phyloP scores from a whole-genome alignment of 1,140 invertebrate genomes.

The Mesaphorura yosii region DNA sequence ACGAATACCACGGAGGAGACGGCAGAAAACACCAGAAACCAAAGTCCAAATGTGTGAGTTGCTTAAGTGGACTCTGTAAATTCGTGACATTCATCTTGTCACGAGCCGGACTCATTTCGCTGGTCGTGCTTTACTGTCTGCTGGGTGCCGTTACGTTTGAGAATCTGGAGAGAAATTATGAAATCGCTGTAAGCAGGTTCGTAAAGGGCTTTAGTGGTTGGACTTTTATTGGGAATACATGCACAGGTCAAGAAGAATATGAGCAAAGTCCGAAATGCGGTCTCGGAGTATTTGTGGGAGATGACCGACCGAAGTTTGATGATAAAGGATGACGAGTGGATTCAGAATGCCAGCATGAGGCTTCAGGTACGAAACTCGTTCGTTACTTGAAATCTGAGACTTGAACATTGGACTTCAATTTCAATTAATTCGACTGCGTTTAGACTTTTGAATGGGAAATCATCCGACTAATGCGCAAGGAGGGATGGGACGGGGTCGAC shows the following conservation, averaged over 20 bases:
- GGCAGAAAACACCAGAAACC: not conserved
- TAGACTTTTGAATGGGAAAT: slow-evolving; percentile 69
- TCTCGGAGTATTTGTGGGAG: slow-evolving; percentile 65
- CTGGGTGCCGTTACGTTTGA: slow-evolving; percentile 71
- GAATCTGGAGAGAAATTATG: slow-evolving; percentile 59
- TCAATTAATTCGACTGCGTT: slow-evolving; percentile 1
- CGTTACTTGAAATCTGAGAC: not conserved
- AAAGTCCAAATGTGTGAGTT: slow-evolving; percentile 19
- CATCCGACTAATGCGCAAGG: slow-evolving; percentile 67
- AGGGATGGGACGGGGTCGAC: slow-evolving; percentile 85
- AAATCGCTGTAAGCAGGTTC: slow-evolving; percentile 52
- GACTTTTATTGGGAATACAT: too few species aligned
- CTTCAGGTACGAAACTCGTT: slow-evolving; percentile 36
- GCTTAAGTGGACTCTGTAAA: slow-evolving; percentile 13
- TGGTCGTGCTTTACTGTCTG: slow-evolving; percentile 78
- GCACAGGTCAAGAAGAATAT: slow-evolving; percentile 73
- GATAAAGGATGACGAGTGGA: slow-evolving; percentile 60
- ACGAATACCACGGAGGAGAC: slow-evolving; percentile 10
- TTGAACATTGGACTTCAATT: not conserved
- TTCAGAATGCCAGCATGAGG: slow-evolving; percentile 44
- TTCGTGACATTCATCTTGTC: slow-evolving; percentile 63
- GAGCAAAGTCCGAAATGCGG: slow-evolving; percentile 53
- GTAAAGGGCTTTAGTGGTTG: not conserved
- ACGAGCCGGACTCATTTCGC: slow-evolving; percentile 70
- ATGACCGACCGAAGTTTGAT: slow-evolving; percentile 55